These are phyloP conservation scores for Tapera naevia DNA, from an alignment of 2,797 vertebrate species.

Conservation along the genomic window DNA sequence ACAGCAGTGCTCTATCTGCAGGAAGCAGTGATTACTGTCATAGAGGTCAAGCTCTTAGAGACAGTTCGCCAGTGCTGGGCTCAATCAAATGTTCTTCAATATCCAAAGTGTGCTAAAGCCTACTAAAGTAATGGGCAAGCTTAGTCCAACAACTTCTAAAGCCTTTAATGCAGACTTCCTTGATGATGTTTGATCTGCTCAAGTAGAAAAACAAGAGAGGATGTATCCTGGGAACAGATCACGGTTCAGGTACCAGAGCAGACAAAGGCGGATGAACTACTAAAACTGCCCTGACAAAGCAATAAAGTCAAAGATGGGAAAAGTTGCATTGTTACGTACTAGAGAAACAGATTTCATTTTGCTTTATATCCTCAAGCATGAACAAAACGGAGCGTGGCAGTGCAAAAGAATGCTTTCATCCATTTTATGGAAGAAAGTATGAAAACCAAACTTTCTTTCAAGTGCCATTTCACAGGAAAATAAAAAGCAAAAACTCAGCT, in stretches of 20 bases:
- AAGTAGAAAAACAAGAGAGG: not conserved
- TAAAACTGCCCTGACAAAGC: not conserved
- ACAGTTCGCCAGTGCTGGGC: no score
- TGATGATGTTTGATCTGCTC: not conserved
- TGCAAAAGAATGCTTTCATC: not conserved
- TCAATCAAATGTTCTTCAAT: no score
- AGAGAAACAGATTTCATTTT: not conserved
- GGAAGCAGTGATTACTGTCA: not conserved
- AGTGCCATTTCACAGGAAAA: not conserved
- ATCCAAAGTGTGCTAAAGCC: not conserved
- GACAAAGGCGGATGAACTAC: not conserved
- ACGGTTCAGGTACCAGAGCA: rapidly evolving
- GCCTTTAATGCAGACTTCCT: not conserved
- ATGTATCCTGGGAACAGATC: not conserved
- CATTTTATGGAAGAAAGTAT: not conserved
- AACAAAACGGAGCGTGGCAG: not conserved
- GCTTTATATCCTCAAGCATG: not conserved
- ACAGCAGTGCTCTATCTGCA: not conserved
- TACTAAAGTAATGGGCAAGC: not conserved
- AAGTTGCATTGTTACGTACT: not conserved
- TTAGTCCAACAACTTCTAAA: not conserved
- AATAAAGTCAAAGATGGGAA: not conserved
- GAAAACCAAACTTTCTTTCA: not conserved
- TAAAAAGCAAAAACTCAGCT: not conserved
- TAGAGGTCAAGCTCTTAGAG: not conserved